Evolutionary conservation across 2,113 vertebrate genomes (phyloP).

Genomic region (Entomyzon cyanotis): DNA sequence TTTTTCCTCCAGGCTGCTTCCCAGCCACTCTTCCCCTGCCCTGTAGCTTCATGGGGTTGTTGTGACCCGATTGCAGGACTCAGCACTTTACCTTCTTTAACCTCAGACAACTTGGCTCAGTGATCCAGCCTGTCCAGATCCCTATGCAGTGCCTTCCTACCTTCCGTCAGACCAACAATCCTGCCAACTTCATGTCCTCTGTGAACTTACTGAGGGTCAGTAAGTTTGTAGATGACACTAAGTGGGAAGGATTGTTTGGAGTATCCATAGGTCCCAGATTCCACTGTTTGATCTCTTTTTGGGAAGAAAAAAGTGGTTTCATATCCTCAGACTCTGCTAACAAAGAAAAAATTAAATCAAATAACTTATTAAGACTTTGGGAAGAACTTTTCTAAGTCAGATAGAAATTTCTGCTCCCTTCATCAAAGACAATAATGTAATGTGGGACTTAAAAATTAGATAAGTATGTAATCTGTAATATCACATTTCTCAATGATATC

Average conservation of each 20-base stretch:
- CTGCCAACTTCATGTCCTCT: background rate
- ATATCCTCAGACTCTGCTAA: background rate
- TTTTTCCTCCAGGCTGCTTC: background rate
- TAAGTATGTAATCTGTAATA: background rate
- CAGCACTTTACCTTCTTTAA: background rate
- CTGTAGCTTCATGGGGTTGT: background rate
- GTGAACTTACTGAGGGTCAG: background rate
- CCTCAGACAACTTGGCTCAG: background rate
- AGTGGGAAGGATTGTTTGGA: background rate
- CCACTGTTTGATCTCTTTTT: background rate
- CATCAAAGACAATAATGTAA: background rate
- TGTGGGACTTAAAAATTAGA: background rate
- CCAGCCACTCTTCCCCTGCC: background rate
- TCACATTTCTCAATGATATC: background rate
- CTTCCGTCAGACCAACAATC: background rate
- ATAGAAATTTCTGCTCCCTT: background rate
- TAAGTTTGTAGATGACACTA: too few species aligned
- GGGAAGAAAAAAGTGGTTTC: background rate
- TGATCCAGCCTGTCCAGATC: background rate
- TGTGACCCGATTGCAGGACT: background rate
- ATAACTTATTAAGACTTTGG: background rate
- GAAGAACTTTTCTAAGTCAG: background rate
- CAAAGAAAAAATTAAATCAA: background rate
- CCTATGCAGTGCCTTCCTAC: background rate
- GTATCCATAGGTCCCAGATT: background rate